Evolutionary conservation across 2,888 invertebrate species (phyloP).

Genomic region (Mactromeris polynyma): DNA sequence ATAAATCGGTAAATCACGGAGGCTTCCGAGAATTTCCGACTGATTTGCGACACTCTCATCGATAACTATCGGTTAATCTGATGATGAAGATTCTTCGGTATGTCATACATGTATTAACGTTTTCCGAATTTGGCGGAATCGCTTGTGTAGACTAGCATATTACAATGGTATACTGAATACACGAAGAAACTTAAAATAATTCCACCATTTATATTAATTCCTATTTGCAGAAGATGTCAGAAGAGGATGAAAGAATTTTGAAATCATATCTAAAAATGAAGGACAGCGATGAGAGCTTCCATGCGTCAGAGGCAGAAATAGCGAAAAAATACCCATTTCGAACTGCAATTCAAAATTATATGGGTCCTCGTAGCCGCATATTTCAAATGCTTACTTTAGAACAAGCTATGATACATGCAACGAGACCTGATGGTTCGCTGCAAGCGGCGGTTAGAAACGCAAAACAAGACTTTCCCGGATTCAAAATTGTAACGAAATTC

Average conservation of each 20-base stretch:
- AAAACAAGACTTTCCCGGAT: not conserved
- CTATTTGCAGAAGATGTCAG: not conserved
- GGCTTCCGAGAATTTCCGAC: too few species aligned
- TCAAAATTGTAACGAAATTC: constrained; percentile 20
- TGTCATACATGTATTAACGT: too few species aligned
- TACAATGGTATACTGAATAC: not conserved
- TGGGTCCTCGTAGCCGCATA: not conserved
- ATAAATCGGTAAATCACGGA: too few species aligned
- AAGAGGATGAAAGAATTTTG: constrained; percentile 16
- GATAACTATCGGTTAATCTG: too few species aligned
- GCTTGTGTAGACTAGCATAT: not conserved
- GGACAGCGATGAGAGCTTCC: not conserved
- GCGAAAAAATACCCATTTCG: not conserved
- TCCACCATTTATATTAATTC: too few species aligned
- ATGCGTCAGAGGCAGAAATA: not conserved
- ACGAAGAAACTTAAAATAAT: not conserved
- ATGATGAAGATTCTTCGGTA: too few species aligned
- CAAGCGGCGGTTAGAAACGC: not conserved
- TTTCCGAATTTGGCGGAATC: not conserved
- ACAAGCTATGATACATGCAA: not conserved
- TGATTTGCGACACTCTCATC: too few species aligned
- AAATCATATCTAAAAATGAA: not conserved
- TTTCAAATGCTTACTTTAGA: not conserved
- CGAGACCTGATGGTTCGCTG: constrained; percentile 17
- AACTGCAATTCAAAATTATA: not conserved